Evolutionary conservation across 2,113 vertebrate species (phyloP).

Genomic region (Sprattus sprattus): DNA sequence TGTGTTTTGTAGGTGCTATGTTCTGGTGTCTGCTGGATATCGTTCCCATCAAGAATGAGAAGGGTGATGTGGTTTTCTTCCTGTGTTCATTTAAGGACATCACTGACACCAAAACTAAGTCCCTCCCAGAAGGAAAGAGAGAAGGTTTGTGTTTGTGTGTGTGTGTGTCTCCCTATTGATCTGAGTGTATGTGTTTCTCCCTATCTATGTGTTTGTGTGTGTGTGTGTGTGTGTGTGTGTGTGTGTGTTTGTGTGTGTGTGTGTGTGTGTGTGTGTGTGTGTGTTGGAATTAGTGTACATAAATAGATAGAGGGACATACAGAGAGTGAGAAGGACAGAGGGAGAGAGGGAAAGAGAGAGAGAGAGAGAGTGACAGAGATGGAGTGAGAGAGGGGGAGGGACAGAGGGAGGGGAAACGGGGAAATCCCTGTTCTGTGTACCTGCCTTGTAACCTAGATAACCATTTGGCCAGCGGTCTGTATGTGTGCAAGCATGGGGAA

Average conservation of each 20-base stretch:
- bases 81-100: conserved; percentile 97
- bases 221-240: conserved; percentile 21
- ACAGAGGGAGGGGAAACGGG: not conserved
- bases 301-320: no score
- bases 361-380: not conserved
- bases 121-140: conserved; percentile 87
- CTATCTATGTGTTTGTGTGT: not conserved
- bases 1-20: conserved; percentile 72
- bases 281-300: no score
- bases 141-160: conserved; percentile 79
- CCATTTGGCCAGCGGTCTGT: not conserved
- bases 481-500: not conserved
- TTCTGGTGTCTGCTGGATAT: conserved; percentile 98
- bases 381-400: not conserved
- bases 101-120: conserved; percentile 92
- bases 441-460: not conserved
- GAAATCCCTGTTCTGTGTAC: not conserved
- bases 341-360: no score
- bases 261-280: not conserved
- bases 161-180: not conserved
- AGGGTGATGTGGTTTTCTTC: conserved; percentile 97
- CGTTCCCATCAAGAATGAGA: conserved; percentile 98
- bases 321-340: no score
- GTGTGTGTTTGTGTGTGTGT: conserved; percentile 25
- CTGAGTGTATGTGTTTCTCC: not conserved